These are phyloP conservation scores for Zosterops lateralis DNA, from an alignment of 2,113 vertebrate species.

Conservation along the genomic window DNA sequence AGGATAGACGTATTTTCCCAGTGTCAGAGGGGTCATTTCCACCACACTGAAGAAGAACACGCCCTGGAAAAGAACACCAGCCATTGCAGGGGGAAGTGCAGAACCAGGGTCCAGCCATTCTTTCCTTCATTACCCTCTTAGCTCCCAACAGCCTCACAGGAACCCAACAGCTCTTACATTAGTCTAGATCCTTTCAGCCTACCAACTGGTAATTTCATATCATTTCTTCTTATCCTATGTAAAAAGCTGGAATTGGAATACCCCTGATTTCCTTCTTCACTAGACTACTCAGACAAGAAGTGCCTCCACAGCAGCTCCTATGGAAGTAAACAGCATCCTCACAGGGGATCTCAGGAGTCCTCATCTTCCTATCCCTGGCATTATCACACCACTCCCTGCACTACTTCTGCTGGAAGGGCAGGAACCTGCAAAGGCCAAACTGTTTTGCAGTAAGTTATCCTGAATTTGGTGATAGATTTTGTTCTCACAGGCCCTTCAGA, in stretches of 20 bases:
- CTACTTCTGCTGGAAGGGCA: neutral
- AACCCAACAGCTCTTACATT: neutral
- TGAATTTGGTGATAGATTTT: neutral
- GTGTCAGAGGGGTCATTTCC: slow-evolving; percentile 87
- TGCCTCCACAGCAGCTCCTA: neutral
- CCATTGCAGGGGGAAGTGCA: neutral
- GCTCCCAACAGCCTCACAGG: neutral
- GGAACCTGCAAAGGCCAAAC: neutral
- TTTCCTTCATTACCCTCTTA: neutral
- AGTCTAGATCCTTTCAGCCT: neutral
- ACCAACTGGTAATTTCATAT: neutral
- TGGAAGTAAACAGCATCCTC: neutral
- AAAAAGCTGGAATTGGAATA: neutral
- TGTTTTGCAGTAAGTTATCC: neutral
- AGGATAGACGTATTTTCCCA: slow-evolving; percentile 86
- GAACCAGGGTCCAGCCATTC: neutral
- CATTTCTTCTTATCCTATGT: neutral
- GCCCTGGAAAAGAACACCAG: slow-evolving; percentile 56
- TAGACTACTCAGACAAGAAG: neutral
- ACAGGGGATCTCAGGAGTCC: neutral
- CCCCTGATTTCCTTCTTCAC: neutral
- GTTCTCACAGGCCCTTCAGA: neutral
- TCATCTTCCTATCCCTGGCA: neutral
- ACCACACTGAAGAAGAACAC: slow-evolving; percentile 89
- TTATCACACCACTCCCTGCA: neutral